Base-by-base conservation (phyloP, 2,113 vertebrate species). In the Grallaria varia region DNA sequence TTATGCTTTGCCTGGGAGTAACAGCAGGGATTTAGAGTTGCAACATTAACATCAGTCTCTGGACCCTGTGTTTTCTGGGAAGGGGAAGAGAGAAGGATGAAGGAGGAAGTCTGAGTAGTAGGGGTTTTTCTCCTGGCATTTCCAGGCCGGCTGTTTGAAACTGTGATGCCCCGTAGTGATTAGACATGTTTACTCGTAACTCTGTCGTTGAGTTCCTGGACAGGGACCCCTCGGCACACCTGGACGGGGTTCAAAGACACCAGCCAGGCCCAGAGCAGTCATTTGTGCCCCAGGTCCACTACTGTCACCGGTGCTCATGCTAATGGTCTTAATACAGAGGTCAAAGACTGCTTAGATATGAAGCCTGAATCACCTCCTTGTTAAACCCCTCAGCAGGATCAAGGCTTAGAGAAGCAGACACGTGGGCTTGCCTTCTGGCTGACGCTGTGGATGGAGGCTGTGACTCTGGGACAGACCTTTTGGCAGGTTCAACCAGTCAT, bases 331-430 rank as follows among this genome's bases (percentile, higher is more conserved):
- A 94, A 87, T 85, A 69, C 91, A 59, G 87, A 91, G 93, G 95
- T 96, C 91, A 96, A 90, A 96, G 89, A 86, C 94, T 96, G 82
- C 95, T 96, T 95, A 96, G 93, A 83, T 96, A 62, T 42, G 78
- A 89, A 90, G 82, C 84, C 78, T 96, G 93, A 93, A 95, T 94
- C 91, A 62, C 75, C 94, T 94, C 63, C 91, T 91, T 93, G 91
- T 85, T 91, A 96, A 97, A 94, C 37, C 93, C 91, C 90, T 96
- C 94, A 96, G 87, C 78, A 95, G 94, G 94, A 95, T 95, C 94
- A 94, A 39, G 89, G 89, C 91, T 95, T 95, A 96, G 83, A 75
- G 84, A 90, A 89, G 76, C 84, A 80, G 78, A 40, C 96, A 95
- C 82, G 84, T 95, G 94, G 92, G 88, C 76, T 92, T 69, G 62